Conservation (phyloP, 2,797 vertebrate genomes). For the Mionectes olivaceus region DNA sequence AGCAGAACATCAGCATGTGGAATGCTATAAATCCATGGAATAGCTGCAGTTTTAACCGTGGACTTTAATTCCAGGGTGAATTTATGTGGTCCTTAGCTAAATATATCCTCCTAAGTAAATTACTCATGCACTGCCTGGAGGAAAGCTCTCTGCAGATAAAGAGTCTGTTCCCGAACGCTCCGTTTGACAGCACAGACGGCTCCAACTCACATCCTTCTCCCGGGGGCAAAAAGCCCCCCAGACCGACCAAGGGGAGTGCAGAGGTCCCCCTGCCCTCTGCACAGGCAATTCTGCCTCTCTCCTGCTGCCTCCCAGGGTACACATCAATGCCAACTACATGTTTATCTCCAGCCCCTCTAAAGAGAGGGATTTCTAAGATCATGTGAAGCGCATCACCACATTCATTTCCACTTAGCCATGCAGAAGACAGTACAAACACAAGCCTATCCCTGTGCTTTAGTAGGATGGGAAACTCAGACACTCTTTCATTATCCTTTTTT, state of each 20-base stretch:
- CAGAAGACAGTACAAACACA: constrained; percentile 64
- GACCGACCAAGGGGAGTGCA: neutral
- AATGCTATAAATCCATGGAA: constrained; percentile 45
- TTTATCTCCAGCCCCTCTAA: constrained; percentile 32
- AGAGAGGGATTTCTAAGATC: constrained; percentile 43
- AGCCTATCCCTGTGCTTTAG: constrained; percentile 21
- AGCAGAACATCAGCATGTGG: constrained; percentile 20
- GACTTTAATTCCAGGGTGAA: constrained; percentile 73
- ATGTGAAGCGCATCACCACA: constrained; percentile 49
- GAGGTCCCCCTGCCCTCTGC: neutral
- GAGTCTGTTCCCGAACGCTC: constrained; percentile 48
- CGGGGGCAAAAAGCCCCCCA: constrained; percentile 38
- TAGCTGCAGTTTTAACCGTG: constrained; percentile 53
- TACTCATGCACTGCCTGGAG: constrained; percentile 64
- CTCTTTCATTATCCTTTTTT: neutral
- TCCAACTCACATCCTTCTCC: constrained; percentile 65
- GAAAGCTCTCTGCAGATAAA: constrained; percentile 62
- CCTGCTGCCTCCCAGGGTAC: neutral
- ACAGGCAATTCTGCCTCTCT: neutral
- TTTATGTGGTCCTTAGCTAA: constrained; percentile 67
- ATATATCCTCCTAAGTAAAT: constrained; percentile 78
- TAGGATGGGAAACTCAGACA: constrained; percentile 46
- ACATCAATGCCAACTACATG: neutral
- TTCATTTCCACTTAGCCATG: constrained; percentile 48
- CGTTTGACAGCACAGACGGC: constrained; percentile 27